Evolutionary conservation across 2,113 vertebrate species (phyloP), one percentile per base, ranked within the genome.

Genomic region (Odocoileus hemionus): DNA sequence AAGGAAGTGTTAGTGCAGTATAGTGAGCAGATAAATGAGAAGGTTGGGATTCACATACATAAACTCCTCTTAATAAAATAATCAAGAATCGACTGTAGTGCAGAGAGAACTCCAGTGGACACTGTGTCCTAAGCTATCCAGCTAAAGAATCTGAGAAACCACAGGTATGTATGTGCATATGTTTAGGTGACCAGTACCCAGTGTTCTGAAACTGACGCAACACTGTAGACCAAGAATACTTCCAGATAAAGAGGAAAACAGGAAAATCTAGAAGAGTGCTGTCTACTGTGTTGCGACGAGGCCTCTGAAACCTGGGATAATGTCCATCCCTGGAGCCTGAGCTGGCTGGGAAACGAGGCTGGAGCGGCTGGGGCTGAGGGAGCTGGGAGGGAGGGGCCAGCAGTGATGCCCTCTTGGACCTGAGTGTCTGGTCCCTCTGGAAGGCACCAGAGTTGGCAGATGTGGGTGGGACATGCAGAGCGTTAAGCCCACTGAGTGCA

Each of bases 401-500:
- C 70, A 43, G 13, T 3, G 36, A 7, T 4, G 21, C 70, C 36
- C 23, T 25, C 36, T 36, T 74, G 70, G 21, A 74, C 10, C 1
- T 13, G 36, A 13, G 36, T 25, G 36, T 13, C 70, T 43, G 70
- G 21, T 21, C 36, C 23, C 36, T 43, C 23, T 23, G 19, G 67
- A 39, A 74, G 67, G 36, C 67, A 39, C n/a, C n/a, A 6, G 10
- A 3, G 4, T 7, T 39, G 14, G 39, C 23, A 76, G 70, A 5
- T 14, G 2, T 7, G 39, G 0, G 30, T 30, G 60, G 15, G 30
- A 33, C 11, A 3, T 6, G 39, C 23, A 26, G 12, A 26, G 39
- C 1, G 6, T 0, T 7, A 7, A 26, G 23, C 1, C 0, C 70
- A 26, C 36, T 0, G 11, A 39, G 23, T 7, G 21, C 1, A 3